Conservation (phyloP, 2,797 vertebrate species). For the Coilia nasus region DNA sequence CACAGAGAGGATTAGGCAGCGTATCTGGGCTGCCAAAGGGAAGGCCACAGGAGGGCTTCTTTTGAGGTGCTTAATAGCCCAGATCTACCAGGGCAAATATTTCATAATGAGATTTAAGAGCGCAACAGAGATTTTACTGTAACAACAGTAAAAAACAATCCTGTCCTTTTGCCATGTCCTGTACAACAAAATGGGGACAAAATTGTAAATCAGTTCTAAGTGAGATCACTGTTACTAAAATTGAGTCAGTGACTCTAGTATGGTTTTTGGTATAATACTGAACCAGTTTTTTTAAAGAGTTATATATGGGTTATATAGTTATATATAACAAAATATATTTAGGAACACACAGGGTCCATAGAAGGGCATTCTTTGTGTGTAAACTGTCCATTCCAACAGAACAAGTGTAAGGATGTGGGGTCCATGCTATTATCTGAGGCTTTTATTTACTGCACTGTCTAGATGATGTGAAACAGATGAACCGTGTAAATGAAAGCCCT, state of each 20-base stretch:
- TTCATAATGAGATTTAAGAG: not conserved
- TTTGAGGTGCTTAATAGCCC: slow-evolving; percentile 2
- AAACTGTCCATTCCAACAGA: too few relatives aligned
- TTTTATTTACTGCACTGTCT: not conserved
- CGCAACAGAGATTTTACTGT: not conserved
- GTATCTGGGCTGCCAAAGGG: not conserved
- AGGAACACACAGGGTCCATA: not conserved
- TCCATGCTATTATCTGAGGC: not conserved
- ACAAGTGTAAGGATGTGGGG: not conserved
- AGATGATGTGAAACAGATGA: not conserved
- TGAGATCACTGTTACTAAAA: not conserved
- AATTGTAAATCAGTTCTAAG: not conserved
- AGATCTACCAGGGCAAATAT: not conserved
- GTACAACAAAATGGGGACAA: not conserved
- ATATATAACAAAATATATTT: too few relatives aligned
- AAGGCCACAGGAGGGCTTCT: not conserved
- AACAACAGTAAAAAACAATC: not conserved
- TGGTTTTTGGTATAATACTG: too few relatives aligned
- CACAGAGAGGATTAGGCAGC: not conserved
- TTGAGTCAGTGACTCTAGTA: too few relatives aligned
- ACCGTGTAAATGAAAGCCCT: not conserved
- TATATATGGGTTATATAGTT: too few relatives aligned
- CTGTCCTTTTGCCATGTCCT: not conserved
- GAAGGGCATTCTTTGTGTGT: too few relatives aligned
- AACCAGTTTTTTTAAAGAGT: too few relatives aligned